Conservation (phyloP, 2,888 invertebrate species). For the Orchestes rusci region DNA sequence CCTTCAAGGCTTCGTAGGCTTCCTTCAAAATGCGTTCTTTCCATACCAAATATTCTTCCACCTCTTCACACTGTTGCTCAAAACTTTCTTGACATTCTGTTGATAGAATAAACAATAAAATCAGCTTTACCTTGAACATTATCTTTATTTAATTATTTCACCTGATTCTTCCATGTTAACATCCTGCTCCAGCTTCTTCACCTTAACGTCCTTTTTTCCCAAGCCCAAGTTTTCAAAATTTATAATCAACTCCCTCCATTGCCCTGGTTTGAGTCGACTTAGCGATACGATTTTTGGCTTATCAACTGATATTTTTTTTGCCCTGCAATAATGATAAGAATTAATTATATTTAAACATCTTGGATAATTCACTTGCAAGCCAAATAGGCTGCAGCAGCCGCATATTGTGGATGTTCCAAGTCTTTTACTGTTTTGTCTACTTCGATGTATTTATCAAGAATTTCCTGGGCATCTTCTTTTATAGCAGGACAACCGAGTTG, state of each 20-base stretch:
- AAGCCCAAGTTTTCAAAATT: constrained; percentile 50
- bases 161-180: neutral
- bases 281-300: constrained; percentile 51
- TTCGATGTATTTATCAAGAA: constrained; percentile 49
- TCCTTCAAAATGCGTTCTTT: constrained; percentile 50
- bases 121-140: neutral
- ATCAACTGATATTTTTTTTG: constrained; percentile 51
- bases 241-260: constrained; percentile 54
- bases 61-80: constrained; percentile 16
- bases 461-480: constrained; percentile 47
- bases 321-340: too few species aligned
- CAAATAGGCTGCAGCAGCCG: constrained; percentile 56
- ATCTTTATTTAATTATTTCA: neutral
- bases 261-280: constrained; percentile 52
- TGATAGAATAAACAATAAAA: constrained; percentile 1
- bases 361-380: constrained; percentile 49
- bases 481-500: constrained; percentile 48
- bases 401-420: constrained; percentile 56
- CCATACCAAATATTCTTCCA: constrained; percentile 58
- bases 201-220: constrained; percentile 10
- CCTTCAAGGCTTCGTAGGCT: constrained; percentile 36
- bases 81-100: constrained; percentile 14
- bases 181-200: constrained; percentile 4
- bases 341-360: constrained; percentile 9
- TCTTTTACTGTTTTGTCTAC: constrained; percentile 48